Evolutionary conservation across 2,888 invertebrate species (phyloP).

Genomic region (Prosapia bicincta): DNA sequence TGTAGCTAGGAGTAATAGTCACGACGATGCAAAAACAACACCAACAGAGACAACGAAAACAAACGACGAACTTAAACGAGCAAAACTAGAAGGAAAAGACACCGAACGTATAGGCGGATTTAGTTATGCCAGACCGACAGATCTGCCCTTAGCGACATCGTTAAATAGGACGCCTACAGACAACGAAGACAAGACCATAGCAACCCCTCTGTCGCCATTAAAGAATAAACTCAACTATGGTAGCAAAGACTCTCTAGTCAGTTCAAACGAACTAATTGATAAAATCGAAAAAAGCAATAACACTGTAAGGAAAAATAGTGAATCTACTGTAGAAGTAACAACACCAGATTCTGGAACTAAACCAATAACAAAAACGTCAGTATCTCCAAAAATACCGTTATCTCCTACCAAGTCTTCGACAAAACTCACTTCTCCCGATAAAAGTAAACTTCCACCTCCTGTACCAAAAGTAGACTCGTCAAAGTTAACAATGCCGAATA

Average conservation of each 20-base stretch:
- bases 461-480: conserved; percentile 49
- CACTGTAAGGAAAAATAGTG: neutral
- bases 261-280: conserved; percentile 52
- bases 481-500: conserved; percentile 30
- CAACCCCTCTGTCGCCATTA: neutral
- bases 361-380: neutral
- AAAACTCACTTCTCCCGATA: conserved; percentile 22
- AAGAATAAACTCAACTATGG: neutral
- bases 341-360: neutral
- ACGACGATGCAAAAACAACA: conserved; percentile 16
- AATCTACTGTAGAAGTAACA: conserved; percentile 3
- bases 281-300: conserved; percentile 41
- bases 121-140: conserved; percentile 42
- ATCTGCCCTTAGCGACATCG: conserved; percentile 49
- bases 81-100: conserved; percentile 21
- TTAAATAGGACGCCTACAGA: conserved; percentile 50
- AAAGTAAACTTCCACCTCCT: conserved; percentile 49
- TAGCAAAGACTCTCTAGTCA: conserved; percentile 36
- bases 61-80: conserved; percentile 18
- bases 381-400: conserved; percentile 12
- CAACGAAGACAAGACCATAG: conserved; percentile 3
- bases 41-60: conserved; percentile 14
- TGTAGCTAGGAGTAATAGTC: neutral
- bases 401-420: conserved; percentile 22
- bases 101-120: conserved; percentile 42